These are phyloP conservation scores for Himalopsyche japonica DNA, from an alignment of 2,888 invertebrate species.

Conservation along the genomic window DNA sequence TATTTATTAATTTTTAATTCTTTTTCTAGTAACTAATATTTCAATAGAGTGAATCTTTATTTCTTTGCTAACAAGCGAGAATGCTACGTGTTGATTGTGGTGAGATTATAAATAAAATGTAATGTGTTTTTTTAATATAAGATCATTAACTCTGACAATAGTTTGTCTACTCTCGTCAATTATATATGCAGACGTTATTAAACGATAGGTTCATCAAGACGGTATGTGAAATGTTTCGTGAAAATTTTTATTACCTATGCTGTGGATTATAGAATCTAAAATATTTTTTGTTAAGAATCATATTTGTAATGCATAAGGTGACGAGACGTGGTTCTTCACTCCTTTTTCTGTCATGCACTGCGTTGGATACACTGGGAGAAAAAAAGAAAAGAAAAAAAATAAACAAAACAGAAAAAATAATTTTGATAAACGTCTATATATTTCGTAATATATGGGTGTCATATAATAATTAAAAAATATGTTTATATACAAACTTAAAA, in stretches of 20 bases:
- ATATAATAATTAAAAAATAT: conserved; percentile 36
- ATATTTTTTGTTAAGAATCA: not conserved
- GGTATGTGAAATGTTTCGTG: not conserved
- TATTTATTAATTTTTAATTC: no score
- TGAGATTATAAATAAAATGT: no score
- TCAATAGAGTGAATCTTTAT: no score
- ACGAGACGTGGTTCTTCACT: not conserved
- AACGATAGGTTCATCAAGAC: no score
- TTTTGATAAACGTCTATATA: conserved; percentile 40
- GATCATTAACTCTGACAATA: no score
- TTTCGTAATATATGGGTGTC: conserved; percentile 22
- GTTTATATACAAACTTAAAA: conserved; percentile 39
- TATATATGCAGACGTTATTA: no score
- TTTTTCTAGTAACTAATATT: no score
- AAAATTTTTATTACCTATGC: not conserved
- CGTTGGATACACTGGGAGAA: conserved; percentile 32
- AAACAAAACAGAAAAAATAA: conserved; percentile 39
- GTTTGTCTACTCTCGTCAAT: no score
- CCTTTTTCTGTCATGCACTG: conserved; percentile 2
- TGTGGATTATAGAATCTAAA: not conserved
- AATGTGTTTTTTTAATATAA: no score
- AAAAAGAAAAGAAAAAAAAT: conserved; percentile 28
- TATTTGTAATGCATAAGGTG: not conserved
- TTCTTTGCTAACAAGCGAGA: no score
- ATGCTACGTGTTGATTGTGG: no score